Conservation (phyloP, 1,140 invertebrate species). For the Drosophila bipectinata region DNA sequence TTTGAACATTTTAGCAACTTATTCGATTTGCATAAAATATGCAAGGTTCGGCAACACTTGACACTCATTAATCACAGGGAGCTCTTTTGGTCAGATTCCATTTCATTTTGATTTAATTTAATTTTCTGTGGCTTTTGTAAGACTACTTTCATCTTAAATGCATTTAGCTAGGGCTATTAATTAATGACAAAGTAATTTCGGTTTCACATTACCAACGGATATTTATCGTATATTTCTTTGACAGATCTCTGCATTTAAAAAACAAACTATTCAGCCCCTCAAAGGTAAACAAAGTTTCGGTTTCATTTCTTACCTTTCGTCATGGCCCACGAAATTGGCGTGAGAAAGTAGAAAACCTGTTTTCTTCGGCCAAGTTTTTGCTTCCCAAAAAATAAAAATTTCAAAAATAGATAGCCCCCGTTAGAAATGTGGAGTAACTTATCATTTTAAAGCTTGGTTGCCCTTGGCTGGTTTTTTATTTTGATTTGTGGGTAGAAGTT, state of each 20-base stretch:
- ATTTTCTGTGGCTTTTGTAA: constrained; percentile 4
- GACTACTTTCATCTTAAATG: constrained; percentile 16
- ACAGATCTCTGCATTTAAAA: constrained; percentile 54
- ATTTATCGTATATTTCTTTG: constrained; percentile 53
- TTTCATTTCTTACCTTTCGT: constrained; percentile 46
- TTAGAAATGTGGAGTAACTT: constrained; percentile 41
- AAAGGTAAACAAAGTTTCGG: constrained; percentile 28
- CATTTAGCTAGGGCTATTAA: constrained; percentile 32
- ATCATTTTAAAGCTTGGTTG: constrained; percentile 31
- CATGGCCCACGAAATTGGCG: constrained; percentile 68
- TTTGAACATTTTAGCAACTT: constrained; percentile 44
- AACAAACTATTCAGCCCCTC: constrained; percentile 29
- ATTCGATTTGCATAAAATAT: constrained; percentile 53
- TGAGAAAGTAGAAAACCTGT: constrained; percentile 78
- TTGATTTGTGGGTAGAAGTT: constrained; percentile 48
- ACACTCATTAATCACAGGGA: constrained; percentile 41
- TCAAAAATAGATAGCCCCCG: constrained; percentile 6
- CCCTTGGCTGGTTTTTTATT: constrained; percentile 3
- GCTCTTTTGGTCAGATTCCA: constrained; percentile 17
- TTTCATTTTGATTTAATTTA: constrained; percentile 19
- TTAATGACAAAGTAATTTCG: constrained; percentile 48
- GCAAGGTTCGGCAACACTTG: constrained; percentile 47
- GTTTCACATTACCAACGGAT: constrained; percentile 58
- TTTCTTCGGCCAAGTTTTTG: constrained; percentile 27
- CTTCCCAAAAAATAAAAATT: background rate